These are phyloP conservation scores for Eristalinus aeneus DNA, from an alignment of 2,888 invertebrate species.

Conservation along the genomic window DNA sequence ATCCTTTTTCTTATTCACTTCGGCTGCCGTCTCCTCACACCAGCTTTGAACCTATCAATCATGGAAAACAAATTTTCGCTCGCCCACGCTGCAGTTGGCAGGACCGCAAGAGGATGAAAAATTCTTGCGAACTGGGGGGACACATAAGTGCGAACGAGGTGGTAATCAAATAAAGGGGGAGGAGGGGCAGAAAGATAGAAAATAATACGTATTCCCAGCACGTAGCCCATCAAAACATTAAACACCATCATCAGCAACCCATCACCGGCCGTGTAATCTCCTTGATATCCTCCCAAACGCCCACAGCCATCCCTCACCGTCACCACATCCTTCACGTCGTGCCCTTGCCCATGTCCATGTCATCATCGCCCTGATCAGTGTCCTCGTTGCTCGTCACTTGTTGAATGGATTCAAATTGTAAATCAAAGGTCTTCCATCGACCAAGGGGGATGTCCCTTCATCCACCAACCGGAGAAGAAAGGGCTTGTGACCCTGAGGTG, in stretches of 20 bases:
- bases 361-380: neutral
- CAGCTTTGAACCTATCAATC: constrained; percentile 17
- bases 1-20: neutral
- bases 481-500: neutral
- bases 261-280: constrained; percentile 10
- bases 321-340: neutral
- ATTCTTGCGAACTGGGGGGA: neutral
- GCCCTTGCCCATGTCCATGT: neutral
- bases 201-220: constrained; percentile 25
- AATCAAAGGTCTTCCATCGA: constrained; percentile 1
- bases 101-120: neutral
- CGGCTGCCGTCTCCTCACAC: neutral
- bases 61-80: constrained; percentile 31
- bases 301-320: too few species aligned
- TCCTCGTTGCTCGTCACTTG: constrained; percentile 26
- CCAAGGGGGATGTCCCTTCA: neutral
- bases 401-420: constrained; percentile 39
- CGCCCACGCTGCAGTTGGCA: constrained; percentile 6
- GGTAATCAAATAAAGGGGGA: neutral
- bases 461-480: neutral
- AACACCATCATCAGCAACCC: constrained; percentile 12
- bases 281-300: neutral
- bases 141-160: neutral
- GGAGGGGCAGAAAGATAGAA: neutral
- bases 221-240: constrained; percentile 24